Evolutionary conservation across 1,140 invertebrate species (phyloP).

Genomic region (Tetranychus cinnabarinus): DNA sequence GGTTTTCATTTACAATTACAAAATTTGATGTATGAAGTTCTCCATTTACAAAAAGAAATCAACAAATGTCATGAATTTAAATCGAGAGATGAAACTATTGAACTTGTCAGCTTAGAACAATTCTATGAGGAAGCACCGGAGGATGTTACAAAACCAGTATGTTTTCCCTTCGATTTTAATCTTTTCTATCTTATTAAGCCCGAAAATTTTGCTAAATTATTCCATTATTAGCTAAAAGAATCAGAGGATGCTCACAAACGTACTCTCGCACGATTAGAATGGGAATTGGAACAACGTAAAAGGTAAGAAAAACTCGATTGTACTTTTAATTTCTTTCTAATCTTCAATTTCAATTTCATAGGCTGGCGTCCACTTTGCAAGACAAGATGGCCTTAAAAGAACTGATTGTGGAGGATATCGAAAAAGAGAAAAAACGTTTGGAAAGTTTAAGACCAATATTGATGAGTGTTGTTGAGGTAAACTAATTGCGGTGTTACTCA

Average conservation of each 20-base stretch:
- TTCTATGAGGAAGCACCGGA: constrained; percentile 59
- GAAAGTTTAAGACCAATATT: neutral
- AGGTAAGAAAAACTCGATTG: constrained; percentile 18
- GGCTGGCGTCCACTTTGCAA: neutral
- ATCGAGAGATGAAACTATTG: constrained; percentile 78
- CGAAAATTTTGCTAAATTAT: too few species aligned
- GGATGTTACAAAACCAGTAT: constrained; percentile 39
- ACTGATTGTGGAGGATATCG: neutral
- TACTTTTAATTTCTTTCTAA: neutral
- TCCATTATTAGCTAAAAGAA: constrained; percentile 31
- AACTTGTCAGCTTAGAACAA: constrained; percentile 56
- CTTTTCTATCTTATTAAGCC: constrained; percentile 9
- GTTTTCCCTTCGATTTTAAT: constrained; percentile 11
- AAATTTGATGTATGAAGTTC: constrained; percentile 81
- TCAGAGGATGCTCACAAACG: constrained; percentile 46
- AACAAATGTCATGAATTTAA: constrained; percentile 76
- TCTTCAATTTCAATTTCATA: neutral
- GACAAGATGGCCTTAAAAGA: neutral
- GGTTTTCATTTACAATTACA: constrained; percentile 68
- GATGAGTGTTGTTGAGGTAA: neutral
- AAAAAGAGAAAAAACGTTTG: neutral
- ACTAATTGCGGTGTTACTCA: neutral
- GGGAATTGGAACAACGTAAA: constrained; percentile 71
- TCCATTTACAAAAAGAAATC: constrained; percentile 78
- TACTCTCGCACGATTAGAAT: constrained; percentile 61